Evolutionary conservation across 2,113 vertebrate species (phyloP), one percentile per base, ranked within the genome.

Genomic region (Prolemur simus): DNA sequence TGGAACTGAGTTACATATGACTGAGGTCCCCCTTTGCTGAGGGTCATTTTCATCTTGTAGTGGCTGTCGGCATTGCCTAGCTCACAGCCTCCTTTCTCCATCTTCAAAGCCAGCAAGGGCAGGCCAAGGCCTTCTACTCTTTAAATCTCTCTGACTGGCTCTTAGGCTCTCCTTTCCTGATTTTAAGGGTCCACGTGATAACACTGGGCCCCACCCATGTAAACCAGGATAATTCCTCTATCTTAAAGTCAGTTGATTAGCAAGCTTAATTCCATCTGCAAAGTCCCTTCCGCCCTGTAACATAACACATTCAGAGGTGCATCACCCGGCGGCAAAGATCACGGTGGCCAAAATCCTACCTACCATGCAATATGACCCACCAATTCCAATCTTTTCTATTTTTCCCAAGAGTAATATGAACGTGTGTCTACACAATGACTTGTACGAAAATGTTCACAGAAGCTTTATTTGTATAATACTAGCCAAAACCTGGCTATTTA

Each of bases 361-460:
- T 76, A 66, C 32, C 29, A 37, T 13, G 58, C 15, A 18, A 29
- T 17, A 58, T 8, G 8, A 76, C 23, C 39, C 39, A 89, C 34
- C 17, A 78, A 84, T 42, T 77, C 13, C 42, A 82, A n/a, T 37
- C 80, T 89, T 86, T 32, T 23, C 39, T 84, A 32, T 27, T 63
- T 60, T 88, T 71, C n/a, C 87, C 20, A 34, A 73, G 21, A 81
- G 10, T 49, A 66, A 93, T 37, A 77, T 86, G 92, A 95, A 76
- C 4, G 0, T 45, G 63, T 71, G 10, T 68, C 45, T 23, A 89
- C n/a, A 86, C n/a, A 82, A 58, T 85, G 2, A 63, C 34, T 47
- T 84, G 10, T 12, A 96, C 88, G 52, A 68, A 96, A 88, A 95
- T 78, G 63, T 73, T 83, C 63, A 77, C 15, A 73, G 49, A 9